phyloP scores from a whole-genome alignment of 1,140 invertebrate species.

The Solen grandis region DNA sequence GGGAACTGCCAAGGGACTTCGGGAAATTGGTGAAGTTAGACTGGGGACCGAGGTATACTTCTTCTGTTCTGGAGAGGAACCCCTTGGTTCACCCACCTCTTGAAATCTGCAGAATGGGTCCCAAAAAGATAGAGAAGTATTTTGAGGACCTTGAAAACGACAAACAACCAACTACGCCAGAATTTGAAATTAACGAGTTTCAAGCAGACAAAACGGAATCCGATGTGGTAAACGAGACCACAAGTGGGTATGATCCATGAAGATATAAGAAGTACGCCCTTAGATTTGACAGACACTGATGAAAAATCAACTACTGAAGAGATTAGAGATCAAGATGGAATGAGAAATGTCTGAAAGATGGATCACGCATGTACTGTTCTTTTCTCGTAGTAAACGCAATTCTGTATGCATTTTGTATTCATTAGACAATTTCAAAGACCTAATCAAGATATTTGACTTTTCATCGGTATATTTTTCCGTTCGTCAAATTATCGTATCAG shows the following conservation, averaged over 20 bases:
- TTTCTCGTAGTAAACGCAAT: neutral
- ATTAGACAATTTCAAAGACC: too few relatives aligned
- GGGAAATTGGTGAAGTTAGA: constrained; percentile 76
- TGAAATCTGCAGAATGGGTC: constrained; percentile 78
- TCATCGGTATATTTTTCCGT: too few relatives aligned
- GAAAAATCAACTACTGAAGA: too few relatives aligned
- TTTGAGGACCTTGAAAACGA: constrained; percentile 37
- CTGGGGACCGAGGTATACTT: constrained; percentile 77
- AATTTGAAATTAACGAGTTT: constrained; percentile 22
- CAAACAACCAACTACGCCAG: constrained; percentile 18
- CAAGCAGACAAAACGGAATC: neutral
- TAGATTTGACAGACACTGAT: too few relatives aligned
- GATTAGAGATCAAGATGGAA: too few relatives aligned
- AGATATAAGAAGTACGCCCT: neutral
- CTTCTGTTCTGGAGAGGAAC: constrained; percentile 78
- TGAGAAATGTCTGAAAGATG: neutral
- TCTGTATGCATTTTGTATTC: neutral
- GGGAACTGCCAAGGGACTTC: constrained; percentile 75
- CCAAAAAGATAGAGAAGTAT: constrained; percentile 68
- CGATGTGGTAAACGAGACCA: neutral
- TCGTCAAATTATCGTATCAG: too few relatives aligned
- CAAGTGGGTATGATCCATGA: neutral
- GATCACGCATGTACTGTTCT: neutral
- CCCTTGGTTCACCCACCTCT: constrained; percentile 77
- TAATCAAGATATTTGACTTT: too few relatives aligned